Base-by-base conservation (phyloP, 2,113 vertebrate species). In the Pelvicachromis taeniatus region DNA sequence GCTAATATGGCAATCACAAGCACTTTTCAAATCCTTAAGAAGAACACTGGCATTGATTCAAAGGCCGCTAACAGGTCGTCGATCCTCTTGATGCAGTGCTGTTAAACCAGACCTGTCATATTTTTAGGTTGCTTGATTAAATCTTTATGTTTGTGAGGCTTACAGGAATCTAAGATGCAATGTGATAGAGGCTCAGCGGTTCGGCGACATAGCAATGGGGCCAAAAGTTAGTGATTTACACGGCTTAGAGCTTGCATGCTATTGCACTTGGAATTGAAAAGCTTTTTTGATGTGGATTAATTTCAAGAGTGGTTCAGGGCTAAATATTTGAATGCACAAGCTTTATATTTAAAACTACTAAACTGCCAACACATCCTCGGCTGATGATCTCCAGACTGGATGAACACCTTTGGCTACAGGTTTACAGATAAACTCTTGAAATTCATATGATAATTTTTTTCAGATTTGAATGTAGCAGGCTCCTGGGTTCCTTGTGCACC, bases 361-460 rank as follows among this genome's bases (percentile, higher is more conserved):
- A 80, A 88, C 80, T 52, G 38, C 82, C 40, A 54, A 38, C 48
- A 56, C 38, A 77, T 87, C 86, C 56, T 81, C 26, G 31, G 81
- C 26, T 92, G 92, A 92, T 88, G 58, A 88, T 90, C 90, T 89
- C 89, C 94, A 93, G 85, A 85, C 77, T 61, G 85, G 50, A 83
- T 58, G 40, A 85, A 52, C 77, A 54, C 38, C 45, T 56, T 14
- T 58, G 85, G 90, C 83, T 68, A 53, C 75, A 85, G 70, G 85
- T 75, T 68, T 78, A 61, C 59, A 87, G 81, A 89, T 88, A 77
- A 85, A 92, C 83, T 79, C 59, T 78, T 75, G 59, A 93, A 93
- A 91, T 94, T 84, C 90, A 83, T 87, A 78, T 48, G 23, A 89
- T 94, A 95, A 95, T 95, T 94, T 82, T 87, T 94, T 92, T 94